Percentiles rank a stretch among this genome's conserved stretches.
Evolutionary conservation across 2,113 vertebrate species (phyloP).

Genomic region (Telmatochromis brachygnathus): DNA sequence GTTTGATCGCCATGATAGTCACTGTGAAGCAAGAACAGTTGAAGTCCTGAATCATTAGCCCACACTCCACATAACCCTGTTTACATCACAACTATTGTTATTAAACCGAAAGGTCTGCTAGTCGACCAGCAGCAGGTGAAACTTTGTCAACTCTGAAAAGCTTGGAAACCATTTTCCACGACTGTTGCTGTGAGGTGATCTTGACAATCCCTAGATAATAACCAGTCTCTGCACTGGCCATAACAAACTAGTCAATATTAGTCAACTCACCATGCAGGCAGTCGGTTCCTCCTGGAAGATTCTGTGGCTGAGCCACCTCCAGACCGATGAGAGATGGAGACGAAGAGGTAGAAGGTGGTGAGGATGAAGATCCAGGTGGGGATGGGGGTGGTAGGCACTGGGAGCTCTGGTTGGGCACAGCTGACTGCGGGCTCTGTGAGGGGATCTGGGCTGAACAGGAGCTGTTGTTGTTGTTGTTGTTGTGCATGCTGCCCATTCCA

Average conservation of each 20-base stretch:
- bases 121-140: conserved; percentile 17
- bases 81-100: neutral
- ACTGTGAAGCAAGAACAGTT: neutral
- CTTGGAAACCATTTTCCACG: neutral
- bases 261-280: conserved; percentile 69
- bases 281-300: conserved; percentile 55
- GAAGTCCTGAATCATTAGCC: conserved; percentile 29
- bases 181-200: conserved; percentile 3
- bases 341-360: conserved; percentile 63
- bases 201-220: neutral
- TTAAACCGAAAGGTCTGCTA: neutral
- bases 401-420: conserved; percentile 75
- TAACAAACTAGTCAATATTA: neutral
- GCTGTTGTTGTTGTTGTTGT: conserved; percentile 65
- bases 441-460: conserved; percentile 74
- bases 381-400: conserved; percentile 73
- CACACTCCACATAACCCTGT: conserved; percentile 19
- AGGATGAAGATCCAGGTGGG: conserved; percentile 62
- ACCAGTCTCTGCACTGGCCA: neutral
- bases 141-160: conserved; percentile 7
- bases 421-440: conserved; percentile 72
- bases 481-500: conserved; percentile 72
- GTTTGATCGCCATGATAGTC: conserved; percentile 18
- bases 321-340: conserved; percentile 69
- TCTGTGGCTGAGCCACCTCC: conserved; percentile 67